A percentile compares a stretch with the other conserved stretches of the same genome.
phyloP scores from a whole-genome alignment of 1,140 invertebrate genomes.

The Drosophila fuyamai region DNA sequence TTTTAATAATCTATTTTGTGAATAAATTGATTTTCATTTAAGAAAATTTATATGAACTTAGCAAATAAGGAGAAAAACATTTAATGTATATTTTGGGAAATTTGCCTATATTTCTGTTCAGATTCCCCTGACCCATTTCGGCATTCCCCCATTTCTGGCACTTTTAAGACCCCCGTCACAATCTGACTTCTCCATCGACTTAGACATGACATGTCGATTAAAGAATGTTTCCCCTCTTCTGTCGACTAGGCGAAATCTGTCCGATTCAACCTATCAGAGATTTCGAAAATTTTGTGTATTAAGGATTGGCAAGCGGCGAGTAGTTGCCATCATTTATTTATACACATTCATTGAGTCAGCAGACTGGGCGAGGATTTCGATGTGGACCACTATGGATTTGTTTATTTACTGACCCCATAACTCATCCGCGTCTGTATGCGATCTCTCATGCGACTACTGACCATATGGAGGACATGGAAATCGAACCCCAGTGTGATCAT shows the following conservation, averaged over 20 bases:
- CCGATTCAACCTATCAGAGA: constrained; percentile 18
- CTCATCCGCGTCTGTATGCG: constrained; percentile 26
- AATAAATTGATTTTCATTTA: too few species aligned
- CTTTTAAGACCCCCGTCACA: constrained; percentile 46
- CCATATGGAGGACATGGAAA: constrained; percentile 32
- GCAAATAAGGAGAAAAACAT: too few species aligned
- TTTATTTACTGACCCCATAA: constrained; percentile 75
- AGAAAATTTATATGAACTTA: too few species aligned
- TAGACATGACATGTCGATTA: constrained; percentile 44
- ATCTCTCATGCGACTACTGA: constrained; percentile 18
- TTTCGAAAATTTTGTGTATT: constrained; percentile 23
- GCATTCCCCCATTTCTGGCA: constrained; percentile 21
- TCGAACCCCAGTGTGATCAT: constrained; percentile 22
- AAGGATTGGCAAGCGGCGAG: constrained; percentile 33
- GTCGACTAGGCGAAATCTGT: constrained; percentile 16
- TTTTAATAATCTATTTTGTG: too few species aligned
- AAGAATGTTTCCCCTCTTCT: constrained; percentile 26
- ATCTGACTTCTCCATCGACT: constrained; percentile 43
- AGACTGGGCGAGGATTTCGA: constrained; percentile 33
- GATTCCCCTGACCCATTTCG: neutral
- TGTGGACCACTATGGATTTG: constrained; percentile 56
- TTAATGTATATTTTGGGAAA: too few species aligned
- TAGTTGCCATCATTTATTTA: constrained; percentile 66
- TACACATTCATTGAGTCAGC: constrained; percentile 59
- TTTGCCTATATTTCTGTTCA: neutral